Conservation (phyloP, 2,888 invertebrate genomes). For the Conomelus anceps region DNA sequence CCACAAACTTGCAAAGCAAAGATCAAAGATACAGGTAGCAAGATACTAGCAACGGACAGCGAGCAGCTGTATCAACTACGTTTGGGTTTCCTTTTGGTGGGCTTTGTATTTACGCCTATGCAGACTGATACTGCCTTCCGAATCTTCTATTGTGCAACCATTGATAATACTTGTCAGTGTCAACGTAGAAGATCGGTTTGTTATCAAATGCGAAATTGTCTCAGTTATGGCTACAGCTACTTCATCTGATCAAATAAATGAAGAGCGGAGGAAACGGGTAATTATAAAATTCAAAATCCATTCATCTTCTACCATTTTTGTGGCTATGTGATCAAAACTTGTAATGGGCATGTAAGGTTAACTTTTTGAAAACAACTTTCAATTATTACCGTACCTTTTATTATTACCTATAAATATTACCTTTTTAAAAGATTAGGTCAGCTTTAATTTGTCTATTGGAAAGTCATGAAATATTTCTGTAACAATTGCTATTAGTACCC, state of each 20-base stretch:
- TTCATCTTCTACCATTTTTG: neutral
- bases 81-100: too few relatives aligned
- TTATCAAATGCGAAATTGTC: neutral
- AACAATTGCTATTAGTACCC: neutral
- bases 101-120: too few relatives aligned
- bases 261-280: slow-evolving; percentile 26
- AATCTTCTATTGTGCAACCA: neutral
- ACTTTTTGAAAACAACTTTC: neutral
- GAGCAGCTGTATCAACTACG: too few relatives aligned
- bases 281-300: neutral
- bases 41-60: too few relatives aligned
- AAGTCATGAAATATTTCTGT: neutral
- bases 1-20: too few relatives aligned
- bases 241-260: slow-evolving; percentile 22
- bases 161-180: neutral
- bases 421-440: too few relatives aligned
- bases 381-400: neutral
- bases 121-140: too few relatives aligned
- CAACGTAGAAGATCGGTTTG: neutral
- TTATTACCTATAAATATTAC: too few relatives aligned
- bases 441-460: too few relatives aligned
- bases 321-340: neutral
- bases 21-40: too few relatives aligned
- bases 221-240: slow-evolving; percentile 22
- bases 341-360: neutral